Evolutionary conservation across 1,140 invertebrate genomes (phyloP).

Genomic region (Sinonovacula constricta): DNA sequence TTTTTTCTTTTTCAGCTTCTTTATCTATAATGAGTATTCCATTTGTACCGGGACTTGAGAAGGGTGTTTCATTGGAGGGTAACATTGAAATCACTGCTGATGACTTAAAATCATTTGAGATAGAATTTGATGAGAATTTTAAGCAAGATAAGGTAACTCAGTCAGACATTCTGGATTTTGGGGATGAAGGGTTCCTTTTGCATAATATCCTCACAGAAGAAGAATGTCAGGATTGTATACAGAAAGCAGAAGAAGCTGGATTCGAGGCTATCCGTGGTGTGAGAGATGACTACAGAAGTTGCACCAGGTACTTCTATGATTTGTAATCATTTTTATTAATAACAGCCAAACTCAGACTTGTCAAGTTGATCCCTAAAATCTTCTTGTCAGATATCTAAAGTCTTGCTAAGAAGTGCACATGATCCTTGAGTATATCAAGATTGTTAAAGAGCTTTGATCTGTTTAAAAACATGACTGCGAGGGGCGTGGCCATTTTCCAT

Average conservation of each 20-base stretch:
- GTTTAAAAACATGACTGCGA: too few species aligned
- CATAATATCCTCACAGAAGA: slow-evolving; percentile 55
- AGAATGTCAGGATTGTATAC: slow-evolving; percentile 63
- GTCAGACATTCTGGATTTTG: slow-evolving; percentile 65
- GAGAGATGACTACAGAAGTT: slow-evolving; percentile 62
- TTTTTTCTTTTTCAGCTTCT: too few species aligned
- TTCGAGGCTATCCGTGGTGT: slow-evolving; percentile 60
- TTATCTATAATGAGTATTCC: slow-evolving; percentile 41
- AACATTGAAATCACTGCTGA: slow-evolving; percentile 46
- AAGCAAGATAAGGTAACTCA: slow-evolving; percentile 16
- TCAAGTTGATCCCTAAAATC: too few species aligned
- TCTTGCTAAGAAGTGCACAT: too few species aligned
- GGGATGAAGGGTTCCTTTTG: slow-evolving; percentile 68
- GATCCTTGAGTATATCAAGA: too few species aligned
- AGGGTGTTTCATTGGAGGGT: slow-evolving; percentile 53
- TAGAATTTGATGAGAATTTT: slow-evolving; percentile 1
- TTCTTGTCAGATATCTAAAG: too few species aligned
- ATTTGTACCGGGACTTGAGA: slow-evolving; percentile 56
- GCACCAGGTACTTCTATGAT: slow-evolving; percentile 68
- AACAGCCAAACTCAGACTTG: too few species aligned
- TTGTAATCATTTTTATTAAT: too few species aligned
- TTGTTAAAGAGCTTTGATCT: too few species aligned
- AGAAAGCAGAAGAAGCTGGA: slow-evolving; percentile 62
- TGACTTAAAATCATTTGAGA: slow-evolving; percentile 33
- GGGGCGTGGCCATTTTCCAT: too few species aligned